phyloP scores from a whole-genome alignment of 1,140 invertebrate species.

The Drosophila santomea region DNA sequence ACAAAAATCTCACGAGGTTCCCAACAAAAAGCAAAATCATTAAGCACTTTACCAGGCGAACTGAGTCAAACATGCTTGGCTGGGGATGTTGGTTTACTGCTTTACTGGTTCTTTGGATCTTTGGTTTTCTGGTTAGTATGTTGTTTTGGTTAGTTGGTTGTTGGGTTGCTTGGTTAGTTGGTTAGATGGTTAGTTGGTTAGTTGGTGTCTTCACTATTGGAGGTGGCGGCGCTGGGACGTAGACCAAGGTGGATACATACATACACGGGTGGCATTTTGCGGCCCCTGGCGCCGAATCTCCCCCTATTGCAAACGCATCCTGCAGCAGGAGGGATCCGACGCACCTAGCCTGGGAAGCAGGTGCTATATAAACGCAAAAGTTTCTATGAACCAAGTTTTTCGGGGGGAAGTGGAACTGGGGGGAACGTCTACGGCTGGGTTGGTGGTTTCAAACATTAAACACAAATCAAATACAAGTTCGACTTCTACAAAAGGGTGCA shows the following conservation, averaged over 20 bases:
- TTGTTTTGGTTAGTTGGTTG: constrained; percentile 11
- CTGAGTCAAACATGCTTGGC: constrained; percentile 45
- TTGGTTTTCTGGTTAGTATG: constrained; percentile 36
- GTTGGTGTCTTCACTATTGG: constrained; percentile 50
- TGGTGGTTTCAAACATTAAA: constrained; percentile 17
- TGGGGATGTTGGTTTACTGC: constrained; percentile 36
- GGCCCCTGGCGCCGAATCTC: constrained; percentile 26
- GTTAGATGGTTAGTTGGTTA: constrained; percentile 18
- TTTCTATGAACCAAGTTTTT: constrained; percentile 80
- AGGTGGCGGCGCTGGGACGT: constrained; percentile 63
- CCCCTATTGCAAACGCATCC: constrained; percentile 14
- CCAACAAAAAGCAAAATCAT: constrained; percentile 36
- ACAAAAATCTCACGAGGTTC: constrained; percentile 39
- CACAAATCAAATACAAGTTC: constrained; percentile 34
- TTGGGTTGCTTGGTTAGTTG: constrained; percentile 14
- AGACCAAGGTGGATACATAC: constrained; percentile 54
- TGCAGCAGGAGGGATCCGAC: constrained; percentile 44
- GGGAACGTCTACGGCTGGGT: constrained; percentile 19
- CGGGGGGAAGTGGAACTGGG: not conserved
- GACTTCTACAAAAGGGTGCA: constrained; percentile 32
- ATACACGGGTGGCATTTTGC: constrained; percentile 35
- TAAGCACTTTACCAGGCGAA: constrained; percentile 46
- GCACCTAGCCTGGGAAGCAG: constrained; percentile 62
- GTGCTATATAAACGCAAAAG: constrained; percentile 82
- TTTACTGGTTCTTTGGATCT: constrained; percentile 18